Evolutionary conservation across 2,888 invertebrate genomes (phyloP).

Genomic region (Eupithecia subumbrata): DNA sequence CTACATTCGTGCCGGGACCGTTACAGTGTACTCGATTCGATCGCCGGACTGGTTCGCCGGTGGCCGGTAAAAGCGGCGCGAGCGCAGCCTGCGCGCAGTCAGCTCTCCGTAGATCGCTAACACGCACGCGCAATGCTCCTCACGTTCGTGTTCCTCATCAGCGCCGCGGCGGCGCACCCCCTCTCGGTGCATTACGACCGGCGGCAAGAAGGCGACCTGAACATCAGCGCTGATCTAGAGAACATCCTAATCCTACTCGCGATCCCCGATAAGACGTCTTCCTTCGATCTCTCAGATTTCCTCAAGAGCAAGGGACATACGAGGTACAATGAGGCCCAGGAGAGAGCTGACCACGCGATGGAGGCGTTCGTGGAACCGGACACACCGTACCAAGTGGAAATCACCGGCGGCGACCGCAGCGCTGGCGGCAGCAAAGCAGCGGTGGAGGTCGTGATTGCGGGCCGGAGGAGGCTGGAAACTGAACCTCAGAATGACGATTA

Average conservation of each 20-base stretch:
- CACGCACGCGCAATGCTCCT: slow-evolving; percentile 75
- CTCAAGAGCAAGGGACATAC: slow-evolving; percentile 43
- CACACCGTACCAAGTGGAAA: slow-evolving; percentile 88
- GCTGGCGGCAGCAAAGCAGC: slow-evolving; percentile 59
- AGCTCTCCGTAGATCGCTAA: slow-evolving; percentile 55
- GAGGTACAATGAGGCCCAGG: slow-evolving; percentile 57
- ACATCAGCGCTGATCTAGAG: slow-evolving; percentile 89
- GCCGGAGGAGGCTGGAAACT: slow-evolving; percentile 59
- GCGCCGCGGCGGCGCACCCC: slow-evolving; percentile 55
- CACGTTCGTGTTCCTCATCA: slow-evolving; percentile 58
- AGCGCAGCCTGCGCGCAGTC: slow-evolving; percentile 67
- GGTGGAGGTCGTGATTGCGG: slow-evolving; percentile 72
- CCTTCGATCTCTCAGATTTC: slow-evolving; percentile 52
- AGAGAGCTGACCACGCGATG: slow-evolving; percentile 73
- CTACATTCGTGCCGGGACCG: slow-evolving; percentile 72
- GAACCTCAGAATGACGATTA: slow-evolving; percentile 54
- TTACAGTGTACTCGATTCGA: slow-evolving; percentile 79
- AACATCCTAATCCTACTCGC: slow-evolving; percentile 89
- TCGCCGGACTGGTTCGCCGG: slow-evolving; percentile 74
- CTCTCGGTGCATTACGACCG: slow-evolving; percentile 85
- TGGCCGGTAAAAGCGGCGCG: slow-evolving; percentile 77
- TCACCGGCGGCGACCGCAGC: slow-evolving; percentile 64
- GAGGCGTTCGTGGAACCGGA: slow-evolving; percentile 86
- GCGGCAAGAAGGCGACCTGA: slow-evolving; percentile 90
- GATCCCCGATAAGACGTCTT: slow-evolving; percentile 68